Percentiles rank a stretch among this genome's conserved stretches.
Evolutionary conservation across 2,888 invertebrate genomes (phyloP).

Genomic region (Drosophila antonietae): DNA sequence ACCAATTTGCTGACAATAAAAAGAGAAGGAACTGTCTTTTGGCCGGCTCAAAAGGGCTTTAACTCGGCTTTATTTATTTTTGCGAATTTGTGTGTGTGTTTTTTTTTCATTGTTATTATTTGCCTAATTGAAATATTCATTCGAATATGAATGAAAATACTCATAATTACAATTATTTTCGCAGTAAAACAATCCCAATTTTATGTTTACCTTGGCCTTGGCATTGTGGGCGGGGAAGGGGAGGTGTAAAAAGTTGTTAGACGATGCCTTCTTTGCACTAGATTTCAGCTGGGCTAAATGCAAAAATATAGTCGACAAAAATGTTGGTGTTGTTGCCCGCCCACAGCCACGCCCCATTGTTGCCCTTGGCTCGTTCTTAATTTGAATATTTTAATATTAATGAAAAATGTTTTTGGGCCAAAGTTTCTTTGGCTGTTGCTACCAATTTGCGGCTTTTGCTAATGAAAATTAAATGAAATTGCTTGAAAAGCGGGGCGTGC

Average conservation of each 20-base stretch:
- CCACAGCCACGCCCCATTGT: neutral
- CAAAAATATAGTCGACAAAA: conserved; percentile 22
- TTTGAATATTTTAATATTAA: conserved; percentile 79
- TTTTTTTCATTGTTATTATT: neutral
- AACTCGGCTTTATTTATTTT: neutral
- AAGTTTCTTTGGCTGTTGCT: conserved; percentile 59
- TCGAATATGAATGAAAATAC: conserved; percentile 44
- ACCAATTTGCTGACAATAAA: conserved; percentile 67
- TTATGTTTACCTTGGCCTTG: conserved; percentile 4
- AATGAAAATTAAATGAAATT: conserved; percentile 78
- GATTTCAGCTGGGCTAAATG: conserved; percentile 5
- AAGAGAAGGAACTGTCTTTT: conserved; percentile 18
- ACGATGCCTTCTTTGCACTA: conserved; percentile 8
- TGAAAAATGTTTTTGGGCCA: conserved; percentile 66
- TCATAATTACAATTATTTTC: conserved; percentile 58
- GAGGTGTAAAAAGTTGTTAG: neutral
- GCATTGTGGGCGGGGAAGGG: neutral
- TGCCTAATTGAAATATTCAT: conserved; percentile 55
- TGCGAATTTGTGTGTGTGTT: neutral
- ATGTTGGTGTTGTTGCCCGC: neutral
- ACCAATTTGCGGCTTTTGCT: conserved; percentile 65
- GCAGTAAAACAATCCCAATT: conserved; percentile 28
- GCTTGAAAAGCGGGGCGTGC: conserved; percentile 66
- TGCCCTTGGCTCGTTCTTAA: conserved; percentile 47
- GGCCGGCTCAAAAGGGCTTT: conserved; percentile 32